These are phyloP conservation scores for Cantharis nigra DNA, from an alignment of 2,888 invertebrate genomes.

Conservation along the genomic window DNA sequence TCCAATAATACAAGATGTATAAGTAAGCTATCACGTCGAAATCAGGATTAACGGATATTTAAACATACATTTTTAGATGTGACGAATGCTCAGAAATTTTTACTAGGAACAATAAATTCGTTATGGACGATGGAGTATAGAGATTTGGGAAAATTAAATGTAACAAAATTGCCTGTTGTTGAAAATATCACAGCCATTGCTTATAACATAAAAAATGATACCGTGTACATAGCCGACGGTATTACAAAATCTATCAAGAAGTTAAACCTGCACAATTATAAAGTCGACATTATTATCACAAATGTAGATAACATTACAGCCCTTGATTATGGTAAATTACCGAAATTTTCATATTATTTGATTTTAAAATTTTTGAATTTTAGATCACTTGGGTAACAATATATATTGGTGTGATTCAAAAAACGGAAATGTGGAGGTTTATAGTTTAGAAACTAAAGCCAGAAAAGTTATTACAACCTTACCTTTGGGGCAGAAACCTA, in stretches of 20 bases:
- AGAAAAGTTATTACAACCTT: conserved; percentile 66
- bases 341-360: neutral
- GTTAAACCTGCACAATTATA: conserved; percentile 48
- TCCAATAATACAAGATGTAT: conserved; percentile 63
- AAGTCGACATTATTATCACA: conserved; percentile 1
- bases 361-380: neutral
- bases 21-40: conserved; percentile 47
- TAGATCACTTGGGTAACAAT: conserved; percentile 73
- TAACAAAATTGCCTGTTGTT: conserved; percentile 49
- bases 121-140: conserved; percentile 69
- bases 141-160: conserved; percentile 67
- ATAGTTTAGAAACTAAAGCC: conserved; percentile 64
- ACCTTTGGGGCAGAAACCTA: conserved; percentile 64
- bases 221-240: conserved; percentile 60
- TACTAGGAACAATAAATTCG: conserved; percentile 63
- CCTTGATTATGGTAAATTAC: conserved; percentile 62
- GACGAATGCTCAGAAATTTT: conserved; percentile 57
- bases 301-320: conserved; percentile 52
- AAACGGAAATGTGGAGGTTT: conserved; percentile 65
- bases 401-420: conserved; percentile 74
- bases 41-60: neutral
- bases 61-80: conserved; percentile 45
- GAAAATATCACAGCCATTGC: conserved; percentile 68
- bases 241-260: conserved; percentile 55
- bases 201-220: conserved; percentile 65